These are phyloP conservation scores for Archilochus colubris DNA, from an alignment of 2,113 vertebrate genomes.

Conservation along the genomic window DNA sequence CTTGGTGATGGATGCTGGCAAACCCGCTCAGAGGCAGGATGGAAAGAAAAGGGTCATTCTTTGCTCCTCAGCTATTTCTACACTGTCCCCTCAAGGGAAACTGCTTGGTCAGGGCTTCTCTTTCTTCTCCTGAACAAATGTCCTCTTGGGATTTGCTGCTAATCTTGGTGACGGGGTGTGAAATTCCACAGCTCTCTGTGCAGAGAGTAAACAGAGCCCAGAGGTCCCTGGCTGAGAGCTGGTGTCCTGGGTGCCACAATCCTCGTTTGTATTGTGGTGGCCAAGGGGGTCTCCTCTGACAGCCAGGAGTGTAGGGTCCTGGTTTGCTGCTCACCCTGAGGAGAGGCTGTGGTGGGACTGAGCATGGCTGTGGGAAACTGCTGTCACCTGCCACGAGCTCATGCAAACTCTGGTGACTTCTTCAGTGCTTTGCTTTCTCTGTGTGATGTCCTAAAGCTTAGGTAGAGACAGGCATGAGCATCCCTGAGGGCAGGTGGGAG, in stretches of 20 bases:
- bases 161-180: constrained; percentile 50
- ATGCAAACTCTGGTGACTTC: no score
- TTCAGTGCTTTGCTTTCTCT: no score
- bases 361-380: background rate
- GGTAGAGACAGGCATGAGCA: rapidly evolving
- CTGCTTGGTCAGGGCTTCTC: constrained; percentile 45
- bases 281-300: background rate
- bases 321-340: rapidly evolving
- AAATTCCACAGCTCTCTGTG: constrained; percentile 55
- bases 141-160: constrained; percentile 38
- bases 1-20: constrained; percentile 60
- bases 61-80: constrained; percentile 50
- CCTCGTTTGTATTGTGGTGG: background rate
- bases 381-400: background rate
- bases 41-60: constrained; percentile 62
- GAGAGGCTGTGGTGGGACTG: background rate
- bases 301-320: background rate
- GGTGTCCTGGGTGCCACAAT: background rate
- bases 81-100: background rate
- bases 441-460: no score
- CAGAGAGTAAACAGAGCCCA: background rate
- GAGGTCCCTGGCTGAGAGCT: background rate
- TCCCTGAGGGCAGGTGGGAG: background rate
- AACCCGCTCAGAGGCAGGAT: background rate
- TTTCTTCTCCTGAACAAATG: constrained; percentile 41